Percentiles rank a stretch among this genome's conserved stretches.
Evolutionary conservation across 2,797 vertebrate species (phyloP).

Genomic region (Naso thynnoides): DNA sequence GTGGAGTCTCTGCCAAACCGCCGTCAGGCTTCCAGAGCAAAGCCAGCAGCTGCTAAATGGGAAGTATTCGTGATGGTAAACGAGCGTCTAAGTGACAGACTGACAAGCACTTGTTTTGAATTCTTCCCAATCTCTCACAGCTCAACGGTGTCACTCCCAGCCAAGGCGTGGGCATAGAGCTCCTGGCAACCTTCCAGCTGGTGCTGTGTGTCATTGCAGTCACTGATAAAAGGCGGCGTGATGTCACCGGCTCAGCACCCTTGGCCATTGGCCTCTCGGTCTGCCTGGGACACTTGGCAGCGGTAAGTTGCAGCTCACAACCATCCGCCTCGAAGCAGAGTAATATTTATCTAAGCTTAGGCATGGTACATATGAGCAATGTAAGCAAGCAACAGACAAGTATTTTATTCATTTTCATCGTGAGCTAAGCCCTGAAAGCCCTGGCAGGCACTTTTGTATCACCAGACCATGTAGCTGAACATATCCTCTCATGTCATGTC

Average conservation of each 20-base stretch:
- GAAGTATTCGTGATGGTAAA: constrained; percentile 39
- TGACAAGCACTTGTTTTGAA: constrained; percentile 64
- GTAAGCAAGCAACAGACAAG: constrained; percentile 6
- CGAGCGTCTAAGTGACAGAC: constrained; percentile 29
- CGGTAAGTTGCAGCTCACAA: constrained; percentile 86
- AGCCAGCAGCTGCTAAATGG: constrained; percentile 37
- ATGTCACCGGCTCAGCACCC: constrained; percentile 92
- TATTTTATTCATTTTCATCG: constrained; percentile 5
- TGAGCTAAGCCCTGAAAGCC: background rate
- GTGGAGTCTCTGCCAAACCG: constrained; percentile 33
- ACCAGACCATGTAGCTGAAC: constrained; percentile 25
- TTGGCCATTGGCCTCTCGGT: constrained; percentile 96
- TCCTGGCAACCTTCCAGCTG: constrained; percentile 95
- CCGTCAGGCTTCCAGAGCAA: constrained; percentile 24
- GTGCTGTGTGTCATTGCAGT: constrained; percentile 96
- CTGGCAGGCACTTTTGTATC: constrained; percentile 3
- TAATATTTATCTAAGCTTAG: constrained; percentile 19
- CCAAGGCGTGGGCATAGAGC: constrained; percentile 95
- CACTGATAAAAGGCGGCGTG: constrained; percentile 93
- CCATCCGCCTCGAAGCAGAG: background rate
- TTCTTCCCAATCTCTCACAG: constrained; percentile 62
- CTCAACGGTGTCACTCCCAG: constrained; percentile 83
- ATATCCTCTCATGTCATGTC: constrained; percentile 21
- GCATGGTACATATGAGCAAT: background rate
- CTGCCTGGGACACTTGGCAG: constrained; percentile 93